These are phyloP conservation scores for Xyrichtys novacula DNA, from an alignment of 2,797 vertebrate species.

Conservation along the genomic window DNA sequence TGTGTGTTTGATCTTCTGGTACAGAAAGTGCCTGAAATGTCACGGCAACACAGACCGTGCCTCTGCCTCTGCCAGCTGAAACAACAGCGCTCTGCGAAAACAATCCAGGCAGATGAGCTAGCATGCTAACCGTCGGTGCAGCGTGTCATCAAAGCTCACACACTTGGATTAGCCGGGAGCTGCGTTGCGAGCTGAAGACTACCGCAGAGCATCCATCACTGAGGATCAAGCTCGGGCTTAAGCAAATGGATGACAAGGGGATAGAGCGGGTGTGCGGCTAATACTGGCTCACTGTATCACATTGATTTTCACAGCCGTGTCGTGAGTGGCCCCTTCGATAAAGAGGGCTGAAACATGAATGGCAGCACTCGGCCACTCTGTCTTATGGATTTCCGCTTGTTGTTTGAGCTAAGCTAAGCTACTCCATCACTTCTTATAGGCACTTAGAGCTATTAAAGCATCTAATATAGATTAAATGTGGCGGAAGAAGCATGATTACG, in stretches of 20 bases:
- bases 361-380: slow-evolving; percentile 51
- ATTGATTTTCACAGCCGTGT: slow-evolving; percentile 74
- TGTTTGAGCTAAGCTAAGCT: slow-evolving; percentile 44
- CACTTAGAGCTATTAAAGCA: slow-evolving; percentile 57
- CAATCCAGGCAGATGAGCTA: slow-evolving; percentile 38
- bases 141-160: slow-evolving; percentile 61
- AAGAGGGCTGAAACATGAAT: slow-evolving; percentile 60
- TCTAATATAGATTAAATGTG: slow-evolving; percentile 34
- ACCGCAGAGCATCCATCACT: slow-evolving; percentile 77
- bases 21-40: slow-evolving; percentile 40
- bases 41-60: slow-evolving; percentile 1
- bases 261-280: slow-evolving; percentile 69
- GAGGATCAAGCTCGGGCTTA: slow-evolving; percentile 78
- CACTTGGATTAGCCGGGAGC: slow-evolving; percentile 71
- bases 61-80: slow-evolving; percentile 39
- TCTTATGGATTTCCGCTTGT: slow-evolving; percentile 60
- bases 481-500: slow-evolving; percentile 24
- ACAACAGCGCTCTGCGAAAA: slow-evolving; percentile 45
- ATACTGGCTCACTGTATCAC: slow-evolving; percentile 74
- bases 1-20: slow-evolving; percentile 34
- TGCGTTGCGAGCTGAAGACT: slow-evolving; percentile 54
- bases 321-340: slow-evolving; percentile 44
- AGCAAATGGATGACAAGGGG: slow-evolving; percentile 82
- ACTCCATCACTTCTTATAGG: slow-evolving; percentile 41
- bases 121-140: slow-evolving; percentile 52